Evolutionary conservation across 35 echinoderm and acorn worm genomes (phyloP).

Genomic region (Stichopus chloronotus): DNA sequence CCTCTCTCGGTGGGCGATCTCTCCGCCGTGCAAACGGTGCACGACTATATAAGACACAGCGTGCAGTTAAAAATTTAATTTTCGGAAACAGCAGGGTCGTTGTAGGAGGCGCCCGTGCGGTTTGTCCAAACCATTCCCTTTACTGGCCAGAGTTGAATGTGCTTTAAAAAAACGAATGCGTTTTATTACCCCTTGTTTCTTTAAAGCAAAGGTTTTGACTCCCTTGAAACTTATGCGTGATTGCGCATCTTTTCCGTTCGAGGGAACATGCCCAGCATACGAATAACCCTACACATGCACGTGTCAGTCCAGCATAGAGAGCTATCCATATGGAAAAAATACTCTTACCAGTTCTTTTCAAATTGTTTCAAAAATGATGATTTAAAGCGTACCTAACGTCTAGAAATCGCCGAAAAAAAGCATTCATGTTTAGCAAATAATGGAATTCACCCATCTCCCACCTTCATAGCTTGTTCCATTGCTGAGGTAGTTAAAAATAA

Average conservation of each 20-base stretch:
- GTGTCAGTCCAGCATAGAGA: background rate
- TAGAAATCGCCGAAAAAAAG: too few species aligned
- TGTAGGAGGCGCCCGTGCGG: conserved; percentile 40
- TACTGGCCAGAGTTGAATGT: conserved; percentile 31
- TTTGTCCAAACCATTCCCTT: conserved; percentile 19
- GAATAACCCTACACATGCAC: background rate
- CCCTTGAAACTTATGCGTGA: background rate
- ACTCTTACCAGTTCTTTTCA: background rate
- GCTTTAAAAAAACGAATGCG: conserved; percentile 31
- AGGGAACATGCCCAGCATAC: background rate
- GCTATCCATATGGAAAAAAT: background rate
- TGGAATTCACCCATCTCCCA: too few species aligned
- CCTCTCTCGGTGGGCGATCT: conserved; percentile 34
- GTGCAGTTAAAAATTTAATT: conserved; percentile 61
- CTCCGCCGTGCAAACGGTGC: conserved; percentile 3
- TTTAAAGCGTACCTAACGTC: too few species aligned
- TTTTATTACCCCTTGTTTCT: background rate
- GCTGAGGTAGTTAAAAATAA: too few species aligned
- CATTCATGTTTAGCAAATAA: too few species aligned
- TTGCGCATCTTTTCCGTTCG: background rate
- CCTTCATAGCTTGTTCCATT: too few species aligned
- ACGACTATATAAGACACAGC: conserved; percentile 19
- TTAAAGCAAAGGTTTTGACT: too few species aligned
- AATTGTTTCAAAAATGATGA: too few species aligned
- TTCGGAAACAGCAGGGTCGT: conserved; percentile 55